A percentile compares a stretch with the other conserved stretches of the same genome.
phyloP scores from a whole-genome alignment of 1,140 invertebrate species.

The Thrips palmi region DNA sequence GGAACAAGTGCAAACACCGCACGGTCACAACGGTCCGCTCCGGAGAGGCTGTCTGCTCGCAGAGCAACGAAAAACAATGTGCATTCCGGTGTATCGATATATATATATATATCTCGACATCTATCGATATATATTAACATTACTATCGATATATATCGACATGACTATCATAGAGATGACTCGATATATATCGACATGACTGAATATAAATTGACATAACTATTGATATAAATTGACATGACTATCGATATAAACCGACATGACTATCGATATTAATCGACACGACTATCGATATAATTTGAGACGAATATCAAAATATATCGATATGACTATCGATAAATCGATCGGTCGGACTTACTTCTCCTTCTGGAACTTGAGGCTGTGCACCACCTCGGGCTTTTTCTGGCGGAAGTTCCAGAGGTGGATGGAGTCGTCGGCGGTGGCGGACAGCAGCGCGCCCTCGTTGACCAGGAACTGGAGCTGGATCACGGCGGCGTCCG shows the following conservation, averaged over 20 bases:
- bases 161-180: neutral
- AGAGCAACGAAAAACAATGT: constrained; percentile 7
- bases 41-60: no score
- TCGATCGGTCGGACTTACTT: constrained; percentile 39
- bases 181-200: neutral
- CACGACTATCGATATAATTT: neutral
- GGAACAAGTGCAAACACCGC: constrained; percentile 20
- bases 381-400: constrained; percentile 83
- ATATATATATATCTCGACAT: neutral
- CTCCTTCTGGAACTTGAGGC: constrained; percentile 92
- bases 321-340: neutral
- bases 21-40: neutral
- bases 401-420: constrained; percentile 96
- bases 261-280: neutral
- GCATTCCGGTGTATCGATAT: neutral
- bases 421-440: constrained; percentile 86
- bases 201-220: neutral
- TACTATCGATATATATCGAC: neutral
- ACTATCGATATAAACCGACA: neutral
- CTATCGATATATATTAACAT: neutral
- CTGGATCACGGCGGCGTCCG: constrained; percentile 62
- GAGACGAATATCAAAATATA: neutral
- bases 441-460: constrained; percentile 83
- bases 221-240: neutral
- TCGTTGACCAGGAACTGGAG: constrained; percentile 91